Conservation (phyloP, 2,888 invertebrate genomes). For the Coelinius sp. region DNA sequence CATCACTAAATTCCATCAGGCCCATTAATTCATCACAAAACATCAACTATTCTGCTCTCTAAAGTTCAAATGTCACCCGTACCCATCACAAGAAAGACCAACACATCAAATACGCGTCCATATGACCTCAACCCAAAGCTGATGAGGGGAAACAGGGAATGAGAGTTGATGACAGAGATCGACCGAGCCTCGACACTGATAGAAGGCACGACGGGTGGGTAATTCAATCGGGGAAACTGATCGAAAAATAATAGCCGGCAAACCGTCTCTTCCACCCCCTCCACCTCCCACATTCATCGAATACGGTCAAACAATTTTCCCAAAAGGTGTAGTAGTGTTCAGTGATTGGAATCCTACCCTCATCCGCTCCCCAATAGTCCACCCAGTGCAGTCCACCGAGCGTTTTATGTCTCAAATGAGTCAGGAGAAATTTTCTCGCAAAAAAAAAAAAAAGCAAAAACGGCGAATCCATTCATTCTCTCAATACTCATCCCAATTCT, state of each 20-base stretch:
- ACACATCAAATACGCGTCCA: not conserved
- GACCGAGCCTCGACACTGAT: slow-evolving; percentile 35
- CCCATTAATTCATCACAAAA: not conserved
- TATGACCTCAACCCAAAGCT: slow-evolving; percentile 13
- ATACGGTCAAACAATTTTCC: slow-evolving; percentile 29
- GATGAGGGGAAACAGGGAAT: slow-evolving; percentile 9
- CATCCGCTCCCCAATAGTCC: slow-evolving; percentile 15
- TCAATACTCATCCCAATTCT: not conserved
- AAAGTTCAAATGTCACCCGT: not conserved
- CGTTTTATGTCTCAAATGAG: slow-evolving; percentile 9
- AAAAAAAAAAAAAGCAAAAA: not conserved
- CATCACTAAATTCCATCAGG: no score
- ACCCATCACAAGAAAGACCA: not conserved
- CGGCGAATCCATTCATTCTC: not conserved
- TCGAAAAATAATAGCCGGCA: slow-evolving; percentile 67
- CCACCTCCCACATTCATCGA: slow-evolving; percentile 40
- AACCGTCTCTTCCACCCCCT: slow-evolving; percentile 46
- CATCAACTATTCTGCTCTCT: not conserved
- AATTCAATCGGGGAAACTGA: slow-evolving; percentile 70
- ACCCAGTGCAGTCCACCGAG: not conserved
- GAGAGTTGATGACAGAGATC: slow-evolving; percentile 40
- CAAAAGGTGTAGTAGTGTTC: slow-evolving; percentile 37
- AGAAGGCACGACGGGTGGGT: slow-evolving; percentile 50
- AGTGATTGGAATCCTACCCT: slow-evolving; percentile 48
- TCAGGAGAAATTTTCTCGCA: not conserved